phyloP scores from a whole-genome alignment of 2,113 vertebrate genomes.

The Hymenochirus boettgeri region DNA sequence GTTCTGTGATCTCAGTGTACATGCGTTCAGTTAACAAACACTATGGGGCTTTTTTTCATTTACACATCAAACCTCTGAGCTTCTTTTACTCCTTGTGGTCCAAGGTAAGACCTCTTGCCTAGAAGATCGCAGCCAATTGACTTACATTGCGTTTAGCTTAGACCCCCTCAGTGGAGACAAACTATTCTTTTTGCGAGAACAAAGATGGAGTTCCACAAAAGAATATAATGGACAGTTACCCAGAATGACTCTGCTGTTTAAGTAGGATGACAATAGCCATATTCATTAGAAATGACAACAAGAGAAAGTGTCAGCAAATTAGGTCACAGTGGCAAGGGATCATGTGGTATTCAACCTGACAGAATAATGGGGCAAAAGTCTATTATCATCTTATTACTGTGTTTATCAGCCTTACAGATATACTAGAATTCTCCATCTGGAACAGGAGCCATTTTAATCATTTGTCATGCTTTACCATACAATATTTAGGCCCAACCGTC shows the following conservation, averaged over 20 bases:
- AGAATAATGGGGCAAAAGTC: neutral
- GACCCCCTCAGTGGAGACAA: neutral
- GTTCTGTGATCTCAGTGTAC: neutral
- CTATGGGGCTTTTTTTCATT: neutral
- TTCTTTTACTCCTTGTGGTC: neutral
- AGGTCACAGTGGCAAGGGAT: neutral
- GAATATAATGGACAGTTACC: neutral
- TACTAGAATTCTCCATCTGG: too few species aligned
- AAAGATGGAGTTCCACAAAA: neutral
- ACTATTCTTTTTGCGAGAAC: conserved; percentile 1
- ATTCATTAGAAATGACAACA: conserved; percentile 30
- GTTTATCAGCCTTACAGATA: too few species aligned
- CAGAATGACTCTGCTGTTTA: conserved; percentile 22
- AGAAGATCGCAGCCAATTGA: neutral
- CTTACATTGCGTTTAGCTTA: neutral
- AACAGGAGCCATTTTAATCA: too few species aligned
- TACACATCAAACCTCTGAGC: neutral
- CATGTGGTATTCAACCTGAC: conserved; percentile 8
- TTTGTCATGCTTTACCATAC: too few species aligned
- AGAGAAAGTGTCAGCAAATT: conserved; percentile 15
- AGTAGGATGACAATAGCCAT: conserved; percentile 14
- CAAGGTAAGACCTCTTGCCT: neutral
- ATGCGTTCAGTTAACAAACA: neutral
- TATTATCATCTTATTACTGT: too few species aligned
- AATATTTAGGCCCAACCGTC: too few species aligned